These are phyloP conservation scores for Takifugu flavidus DNA, from an alignment of 2,113 vertebrate genomes.

Conservation along the genomic window DNA sequence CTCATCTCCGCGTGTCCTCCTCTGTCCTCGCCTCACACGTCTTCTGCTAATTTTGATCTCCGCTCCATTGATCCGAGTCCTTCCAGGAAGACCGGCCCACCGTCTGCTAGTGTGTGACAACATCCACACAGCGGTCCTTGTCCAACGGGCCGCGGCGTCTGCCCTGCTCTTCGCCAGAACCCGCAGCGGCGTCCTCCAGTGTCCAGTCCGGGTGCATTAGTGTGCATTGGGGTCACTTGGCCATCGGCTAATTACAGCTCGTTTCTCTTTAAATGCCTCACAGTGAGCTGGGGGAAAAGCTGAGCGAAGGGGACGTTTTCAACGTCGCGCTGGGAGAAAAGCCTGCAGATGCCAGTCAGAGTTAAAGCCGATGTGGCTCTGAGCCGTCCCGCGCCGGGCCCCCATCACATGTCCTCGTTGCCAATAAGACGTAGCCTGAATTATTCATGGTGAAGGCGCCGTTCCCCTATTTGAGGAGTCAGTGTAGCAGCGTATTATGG, in stretches of 20 bases:
- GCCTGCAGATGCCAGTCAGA: slow-evolving; percentile 57
- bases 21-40: too few relatives aligned
- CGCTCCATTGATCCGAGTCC: too few relatives aligned
- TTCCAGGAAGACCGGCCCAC: too few relatives aligned
- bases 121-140: too few relatives aligned
- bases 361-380: slow-evolving; percentile 57
- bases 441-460: slow-evolving; percentile 45
- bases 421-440: slow-evolving; percentile 41
- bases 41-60: too few relatives aligned
- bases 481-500: slow-evolving; percentile 9
- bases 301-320: slow-evolving; percentile 44
- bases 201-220: slow-evolving; percentile 19
- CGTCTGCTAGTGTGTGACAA: too few relatives aligned
- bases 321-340: slow-evolving; percentile 39
- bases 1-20: too few relatives aligned
- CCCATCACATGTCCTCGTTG: slow-evolving; percentile 31
- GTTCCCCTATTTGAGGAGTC: slow-evolving; percentile 34
- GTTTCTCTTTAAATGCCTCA: slow-evolving; percentile 44
- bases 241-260: slow-evolving; percentile 64
- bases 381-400: slow-evolving; percentile 30
- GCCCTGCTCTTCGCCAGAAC: not conserved
- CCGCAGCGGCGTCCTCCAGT: slow-evolving; percentile 15
- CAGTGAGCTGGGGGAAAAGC: slow-evolving; percentile 35
- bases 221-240: slow-evolving; percentile 47
- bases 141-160: not conserved